A percentile compares a stretch with the other conserved stretches of the same genome.
Conservation (phyloP, 2,888 invertebrate species). For the Lymantria monacha region DNA sequence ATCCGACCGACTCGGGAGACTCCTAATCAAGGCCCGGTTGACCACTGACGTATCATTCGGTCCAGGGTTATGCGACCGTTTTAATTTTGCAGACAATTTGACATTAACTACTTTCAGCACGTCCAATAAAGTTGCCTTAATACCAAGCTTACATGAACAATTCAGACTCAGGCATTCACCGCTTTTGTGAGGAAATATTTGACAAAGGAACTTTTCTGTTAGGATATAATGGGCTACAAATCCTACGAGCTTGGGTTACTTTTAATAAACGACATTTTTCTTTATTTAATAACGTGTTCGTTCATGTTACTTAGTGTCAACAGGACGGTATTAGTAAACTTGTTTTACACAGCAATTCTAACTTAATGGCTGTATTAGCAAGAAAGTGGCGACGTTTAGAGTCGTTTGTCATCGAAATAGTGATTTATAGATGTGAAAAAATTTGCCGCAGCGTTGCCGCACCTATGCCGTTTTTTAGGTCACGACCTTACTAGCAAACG, state of each 20-base stretch:
- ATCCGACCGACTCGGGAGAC: conserved; percentile 24
- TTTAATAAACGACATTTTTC: conserved; percentile 27
- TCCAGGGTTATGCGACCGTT: conserved; percentile 26
- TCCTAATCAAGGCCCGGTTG: conserved; percentile 27
- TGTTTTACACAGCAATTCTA: too few relatives aligned
- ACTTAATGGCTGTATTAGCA: too few relatives aligned
- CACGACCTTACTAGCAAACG: conserved; percentile 30
- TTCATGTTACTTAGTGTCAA: conserved; percentile 13
- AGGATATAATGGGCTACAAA: conserved; percentile 23
- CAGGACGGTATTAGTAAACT: neutral
- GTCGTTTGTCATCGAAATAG: too few relatives aligned
- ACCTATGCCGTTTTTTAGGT: conserved; percentile 30
- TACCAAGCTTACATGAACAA: conserved; percentile 19
- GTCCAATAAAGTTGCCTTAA: conserved; percentile 26
- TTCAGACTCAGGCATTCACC: conserved; percentile 6
- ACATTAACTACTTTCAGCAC: conserved; percentile 26
- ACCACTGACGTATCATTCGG: conserved; percentile 21
- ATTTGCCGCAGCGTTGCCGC: conserved; percentile 31
- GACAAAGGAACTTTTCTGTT: conserved; percentile 21
- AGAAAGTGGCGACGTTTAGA: too few relatives aligned
- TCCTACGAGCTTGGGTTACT: conserved; percentile 20
- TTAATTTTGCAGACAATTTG: conserved; percentile 35
- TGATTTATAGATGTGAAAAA: neutral
- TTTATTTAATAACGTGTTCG: conserved; percentile 20
- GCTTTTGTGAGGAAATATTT: conserved; percentile 13